Percentiles rank a stretch among this genome's conserved stretches.
These are phyloP conservation scores for Dicycla oo DNA, from an alignment of 2,888 invertebrate genomes.

Conservation along the genomic window DNA sequence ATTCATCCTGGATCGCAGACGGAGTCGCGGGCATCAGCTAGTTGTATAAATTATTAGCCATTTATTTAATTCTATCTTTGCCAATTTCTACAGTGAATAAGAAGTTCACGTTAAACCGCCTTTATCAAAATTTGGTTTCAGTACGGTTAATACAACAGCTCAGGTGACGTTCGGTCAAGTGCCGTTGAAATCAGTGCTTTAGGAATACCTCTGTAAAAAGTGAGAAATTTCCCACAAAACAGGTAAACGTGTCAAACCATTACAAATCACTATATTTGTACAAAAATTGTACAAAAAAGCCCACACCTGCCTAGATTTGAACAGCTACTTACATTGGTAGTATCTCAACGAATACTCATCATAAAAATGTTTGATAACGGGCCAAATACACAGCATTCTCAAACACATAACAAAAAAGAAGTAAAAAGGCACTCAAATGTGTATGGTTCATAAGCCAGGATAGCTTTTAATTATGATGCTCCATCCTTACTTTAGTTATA, in stretches of 20 bases:
- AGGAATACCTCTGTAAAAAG: too few species aligned
- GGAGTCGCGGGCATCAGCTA: too few species aligned
- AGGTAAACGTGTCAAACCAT: background rate
- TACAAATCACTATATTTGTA: too few species aligned
- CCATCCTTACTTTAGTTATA: conserved; percentile 48
- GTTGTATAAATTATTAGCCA: background rate
- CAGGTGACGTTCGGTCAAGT: too few species aligned
- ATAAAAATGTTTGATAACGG: conserved; percentile 67
- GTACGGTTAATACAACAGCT: too few species aligned
- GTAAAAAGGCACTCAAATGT: conserved; percentile 69
- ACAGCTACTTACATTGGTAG: conserved; percentile 8
- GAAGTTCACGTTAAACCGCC: background rate
- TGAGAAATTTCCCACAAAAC: background rate
- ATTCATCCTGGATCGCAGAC: too few species aligned
- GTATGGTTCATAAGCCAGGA: conserved; percentile 71
- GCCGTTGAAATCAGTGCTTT: too few species aligned
- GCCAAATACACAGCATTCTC: conserved; percentile 59
- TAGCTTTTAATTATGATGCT: conserved; percentile 64
- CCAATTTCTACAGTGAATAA: background rate
- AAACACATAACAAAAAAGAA: conserved; percentile 61
- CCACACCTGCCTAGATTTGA: background rate
- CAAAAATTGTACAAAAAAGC: background rate
- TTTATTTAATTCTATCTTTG: background rate
- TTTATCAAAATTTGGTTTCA: too few species aligned
- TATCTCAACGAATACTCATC: conserved; percentile 53